Percentiles rank a stretch among this genome's conserved stretches.
Evolutionary conservation across 1,140 invertebrate species (phyloP).

Genomic region (Polypedilum vanderplanki): DNA sequence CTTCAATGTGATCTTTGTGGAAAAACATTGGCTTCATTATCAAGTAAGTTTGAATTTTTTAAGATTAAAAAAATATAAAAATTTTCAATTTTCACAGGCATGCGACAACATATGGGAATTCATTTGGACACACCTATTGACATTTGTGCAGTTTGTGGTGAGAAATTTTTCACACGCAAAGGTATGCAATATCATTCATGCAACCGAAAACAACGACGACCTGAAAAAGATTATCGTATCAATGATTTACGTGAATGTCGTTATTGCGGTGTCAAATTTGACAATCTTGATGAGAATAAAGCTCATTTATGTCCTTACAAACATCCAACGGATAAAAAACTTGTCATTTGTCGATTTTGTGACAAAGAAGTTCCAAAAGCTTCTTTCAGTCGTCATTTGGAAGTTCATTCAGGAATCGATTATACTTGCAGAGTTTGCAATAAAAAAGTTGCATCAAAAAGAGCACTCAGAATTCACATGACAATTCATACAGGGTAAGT

Average conservation of each 20-base stretch:
- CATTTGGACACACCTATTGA: not conserved
- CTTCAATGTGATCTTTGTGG: too few relatives aligned
- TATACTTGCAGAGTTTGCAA: not conserved
- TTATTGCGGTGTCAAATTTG: not conserved
- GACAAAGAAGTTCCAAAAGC: not conserved
- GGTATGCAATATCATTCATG: slow-evolving; percentile 1
- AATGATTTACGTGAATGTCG: not conserved
- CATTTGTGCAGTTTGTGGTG: not conserved
- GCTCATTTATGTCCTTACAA: not conserved
- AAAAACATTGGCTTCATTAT: too few relatives aligned
- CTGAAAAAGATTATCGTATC: not conserved
- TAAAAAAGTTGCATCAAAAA: not conserved
- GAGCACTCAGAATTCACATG: not conserved
- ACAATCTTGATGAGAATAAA: not conserved
- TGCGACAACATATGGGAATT: not conserved
- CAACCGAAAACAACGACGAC: not conserved
- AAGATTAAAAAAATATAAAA: not conserved
- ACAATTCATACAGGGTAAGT: not conserved
- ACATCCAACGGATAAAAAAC: not conserved
- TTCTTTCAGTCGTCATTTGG: not conserved
- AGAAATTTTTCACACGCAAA: not conserved
- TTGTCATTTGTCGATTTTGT: not conserved
- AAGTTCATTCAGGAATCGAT: not conserved
- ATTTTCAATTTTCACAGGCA: not conserved
- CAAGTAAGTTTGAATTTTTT: too few relatives aligned